Evolutionary conservation across 2,888 invertebrate genomes (phyloP), one percentile per base, ranked within the genome.

Genomic region (Melolontha melolontha): DNA sequence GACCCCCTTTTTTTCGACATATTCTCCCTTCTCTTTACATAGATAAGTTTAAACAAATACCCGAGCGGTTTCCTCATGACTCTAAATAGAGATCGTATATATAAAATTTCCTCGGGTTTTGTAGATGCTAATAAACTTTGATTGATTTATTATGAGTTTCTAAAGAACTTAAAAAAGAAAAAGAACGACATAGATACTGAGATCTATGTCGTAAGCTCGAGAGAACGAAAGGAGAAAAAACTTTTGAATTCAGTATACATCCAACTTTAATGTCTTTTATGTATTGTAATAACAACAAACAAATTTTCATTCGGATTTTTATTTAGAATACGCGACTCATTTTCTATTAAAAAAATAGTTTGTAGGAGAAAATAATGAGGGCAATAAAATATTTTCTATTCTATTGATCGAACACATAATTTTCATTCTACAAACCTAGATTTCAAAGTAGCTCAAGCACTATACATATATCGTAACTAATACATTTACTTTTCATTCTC

Each of bases 111-210:
- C 11, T 12, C 27, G 22, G 29, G 41, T 42, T 22, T 22, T 44
- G 5, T 63, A 27, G 49, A 49, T 29, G 11, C 34, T 63, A 49
- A 63, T 63, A 63, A 34, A 63, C 16, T 49, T 42, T 50, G 63
- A 34, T 49, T 47, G 63, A 63, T 63, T 63, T 47, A 62, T 62
- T 47, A 62, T 62, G 22, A 22, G 12, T 1, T 12, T 44, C 6
- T n/a, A 44, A 44, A 12, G 44, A 44, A 44, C 44, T 44, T 5
- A 16, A 5, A 44, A 44, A 44, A 12, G 16, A 44, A 5, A 44
- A 16, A 6, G 16, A 12, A 44, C 1, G n/a, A n/a, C n/a, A n/a
- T n/a, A n/a, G n/a, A n/a, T n/a, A 1, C 12, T 44, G n/a, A 12
- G 1, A 16, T 16, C 12, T 16, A 10, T 44, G 44, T 16, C 6